A percentile compares a stretch with the other conserved stretches of the same genome.
phyloP scores from a whole-genome alignment of 2,797 vertebrate genomes.

The Oryzias dopingdopingensis region DNA sequence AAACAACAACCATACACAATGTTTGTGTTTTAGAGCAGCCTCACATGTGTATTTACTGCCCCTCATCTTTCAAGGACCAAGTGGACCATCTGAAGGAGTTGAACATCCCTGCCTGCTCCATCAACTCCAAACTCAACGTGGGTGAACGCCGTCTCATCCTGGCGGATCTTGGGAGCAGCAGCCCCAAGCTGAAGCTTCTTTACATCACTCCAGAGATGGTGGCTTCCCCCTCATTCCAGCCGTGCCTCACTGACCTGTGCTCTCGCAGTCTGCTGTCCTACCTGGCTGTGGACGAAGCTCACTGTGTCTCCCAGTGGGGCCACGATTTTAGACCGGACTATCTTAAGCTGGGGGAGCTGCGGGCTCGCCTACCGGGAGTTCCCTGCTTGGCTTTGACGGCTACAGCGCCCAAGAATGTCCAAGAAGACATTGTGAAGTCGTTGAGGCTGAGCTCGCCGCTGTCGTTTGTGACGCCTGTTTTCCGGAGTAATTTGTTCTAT shows the following conservation, averaged over 20 bases:
- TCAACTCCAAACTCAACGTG: slow-evolving; percentile 88
- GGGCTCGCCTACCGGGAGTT: slow-evolving; percentile 72
- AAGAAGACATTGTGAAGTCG: slow-evolving; percentile 83
- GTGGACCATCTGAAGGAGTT: slow-evolving; percentile 85
- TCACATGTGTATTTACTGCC: not conserved
- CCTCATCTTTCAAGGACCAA: slow-evolving; percentile 82
- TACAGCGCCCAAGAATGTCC: slow-evolving; percentile 88
- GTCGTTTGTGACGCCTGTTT: slow-evolving; percentile 87
- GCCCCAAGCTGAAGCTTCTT: slow-evolving; percentile 87
- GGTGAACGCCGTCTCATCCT: slow-evolving; percentile 84
- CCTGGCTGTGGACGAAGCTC: slow-evolving; percentile 93
- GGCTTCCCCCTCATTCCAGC: slow-evolving; percentile 88
- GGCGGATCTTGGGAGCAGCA: slow-evolving; percentile 82
- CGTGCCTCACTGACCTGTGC: slow-evolving; percentile 81
- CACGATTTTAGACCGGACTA: slow-evolving; percentile 97
- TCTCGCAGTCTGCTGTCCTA: slow-evolving; percentile 85
- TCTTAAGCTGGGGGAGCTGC: slow-evolving; percentile 86
- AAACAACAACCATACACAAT: too few species aligned
- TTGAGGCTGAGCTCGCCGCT: slow-evolving; percentile 80
- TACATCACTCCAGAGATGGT: slow-evolving; percentile 98
- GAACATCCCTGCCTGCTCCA: slow-evolving; percentile 86
- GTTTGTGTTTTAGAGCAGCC: too few species aligned
- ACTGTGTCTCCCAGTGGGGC: slow-evolving; percentile 98
- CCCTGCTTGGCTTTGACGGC: slow-evolving; percentile 91
- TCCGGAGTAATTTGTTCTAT: slow-evolving; percentile 91